Conservation (phyloP, 92 coral and sea anemone genomes). For the Diadumene lineata region DNA sequence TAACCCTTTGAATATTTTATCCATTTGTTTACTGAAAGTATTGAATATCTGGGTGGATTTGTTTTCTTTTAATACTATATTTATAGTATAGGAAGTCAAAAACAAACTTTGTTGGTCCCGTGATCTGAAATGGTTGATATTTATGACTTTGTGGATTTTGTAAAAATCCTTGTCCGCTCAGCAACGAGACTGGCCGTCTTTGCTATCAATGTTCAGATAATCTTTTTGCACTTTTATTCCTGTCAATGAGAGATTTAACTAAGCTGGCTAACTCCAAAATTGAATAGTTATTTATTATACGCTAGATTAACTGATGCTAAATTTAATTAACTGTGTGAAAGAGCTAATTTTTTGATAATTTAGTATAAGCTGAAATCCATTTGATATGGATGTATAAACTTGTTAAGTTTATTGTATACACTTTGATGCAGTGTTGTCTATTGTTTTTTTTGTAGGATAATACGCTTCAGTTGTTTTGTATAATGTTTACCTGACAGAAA, state of each 20-base stretch:
- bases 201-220: slow-evolving; percentile 13
- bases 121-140: slow-evolving; percentile 17
- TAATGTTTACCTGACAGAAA: background rate
- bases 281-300: slow-evolving; percentile 5
- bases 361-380: background rate
- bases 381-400: background rate
- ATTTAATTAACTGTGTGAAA: slow-evolving; percentile 2
- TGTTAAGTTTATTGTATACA: too few species aligned
- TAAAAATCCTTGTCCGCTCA: slow-evolving; percentile 5
- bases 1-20: background rate
- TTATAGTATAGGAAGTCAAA: slow-evolving; percentile 8
- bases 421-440: too few species aligned
- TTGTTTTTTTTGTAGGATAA: too few species aligned
- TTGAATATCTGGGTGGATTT: slow-evolving; percentile 19
- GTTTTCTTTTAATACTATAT: slow-evolving; percentile 14
- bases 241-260: slow-evolving; percentile 27
- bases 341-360: background rate
- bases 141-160: background rate
- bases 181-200: slow-evolving; percentile 22
- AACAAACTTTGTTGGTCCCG: slow-evolving; percentile 20
- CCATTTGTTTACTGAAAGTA: slow-evolving; percentile 22
- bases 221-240: slow-evolving; percentile 12
- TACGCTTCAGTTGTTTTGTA: background rate
- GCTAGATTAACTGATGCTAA: slow-evolving; percentile 18
- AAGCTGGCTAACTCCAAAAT: background rate